Conservation (phyloP, 2,888 invertebrate species). For the Spodoptera littoralis region DNA sequence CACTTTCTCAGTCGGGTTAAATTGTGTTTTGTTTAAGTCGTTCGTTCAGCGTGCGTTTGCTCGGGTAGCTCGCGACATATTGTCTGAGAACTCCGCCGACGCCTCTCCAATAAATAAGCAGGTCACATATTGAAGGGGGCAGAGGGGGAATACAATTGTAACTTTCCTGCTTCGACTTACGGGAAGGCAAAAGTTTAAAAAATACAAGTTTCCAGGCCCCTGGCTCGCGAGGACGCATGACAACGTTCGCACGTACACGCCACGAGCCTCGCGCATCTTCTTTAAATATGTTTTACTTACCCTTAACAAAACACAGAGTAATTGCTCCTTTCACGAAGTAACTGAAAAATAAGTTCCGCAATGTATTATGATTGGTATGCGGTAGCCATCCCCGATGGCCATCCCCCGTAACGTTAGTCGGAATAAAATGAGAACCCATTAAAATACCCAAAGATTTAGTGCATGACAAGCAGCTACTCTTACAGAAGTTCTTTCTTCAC, state of each 20-base stretch:
- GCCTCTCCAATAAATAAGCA: slow-evolving; percentile 88
- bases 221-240: slow-evolving; percentile 68
- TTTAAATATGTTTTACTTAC: slow-evolving; percentile 37
- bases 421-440: slow-evolving; percentile 85
- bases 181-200: slow-evolving; percentile 87
- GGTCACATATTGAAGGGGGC: slow-evolving; percentile 88
- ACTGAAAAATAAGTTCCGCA: slow-evolving; percentile 49
- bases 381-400: slow-evolving; percentile 69
- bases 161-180: slow-evolving; percentile 84
- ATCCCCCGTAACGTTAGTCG: slow-evolving; percentile 72
- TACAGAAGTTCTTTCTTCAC: slow-evolving; percentile 60
- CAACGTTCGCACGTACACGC: slow-evolving; percentile 73
- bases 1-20: slow-evolving; percentile 76
- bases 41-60: slow-evolving; percentile 75
- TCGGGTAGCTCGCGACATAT: slow-evolving; percentile 85
- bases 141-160: slow-evolving; percentile 87
- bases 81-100: slow-evolving; percentile 87
- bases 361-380: slow-evolving; percentile 74
- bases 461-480: slow-evolving; percentile 76
- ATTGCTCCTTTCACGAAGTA: slow-evolving; percentile 31
- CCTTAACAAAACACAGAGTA: slow-evolving; percentile 31
- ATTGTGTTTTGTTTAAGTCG: slow-evolving; percentile 84
- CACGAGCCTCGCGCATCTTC: slow-evolving; percentile 46
- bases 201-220: slow-evolving; percentile 83
- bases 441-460: slow-evolving; percentile 77